Percentiles rank a stretch among this genome's conserved stretches.
These are phyloP conservation scores for Merops nubicus DNA, from an alignment of 2,113 vertebrate genomes.

Conservation along the genomic window DNA sequence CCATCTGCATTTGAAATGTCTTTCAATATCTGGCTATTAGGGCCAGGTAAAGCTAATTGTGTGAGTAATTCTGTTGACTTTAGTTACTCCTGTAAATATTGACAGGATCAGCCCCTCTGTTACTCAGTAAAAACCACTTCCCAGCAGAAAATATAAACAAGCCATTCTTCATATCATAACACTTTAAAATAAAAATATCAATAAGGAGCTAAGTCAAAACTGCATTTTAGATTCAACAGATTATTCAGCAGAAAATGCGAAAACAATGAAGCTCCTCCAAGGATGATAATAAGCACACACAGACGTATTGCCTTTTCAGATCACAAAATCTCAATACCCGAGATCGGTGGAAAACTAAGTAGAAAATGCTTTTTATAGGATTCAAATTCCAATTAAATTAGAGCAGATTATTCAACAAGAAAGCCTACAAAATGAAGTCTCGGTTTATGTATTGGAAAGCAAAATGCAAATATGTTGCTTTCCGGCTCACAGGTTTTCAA, in stretches of 20 bases:
- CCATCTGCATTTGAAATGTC: neutral
- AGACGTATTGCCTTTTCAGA: constrained; percentile 43
- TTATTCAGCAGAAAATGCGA: constrained; percentile 30
- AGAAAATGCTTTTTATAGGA: constrained; percentile 63
- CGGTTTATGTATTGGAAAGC: constrained; percentile 53
- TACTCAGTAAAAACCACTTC: constrained; percentile 8
- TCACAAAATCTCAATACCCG: constrained; percentile 54
- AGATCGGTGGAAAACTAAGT: constrained; percentile 58
- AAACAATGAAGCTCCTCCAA: constrained; percentile 40
- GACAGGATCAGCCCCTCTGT: neutral
- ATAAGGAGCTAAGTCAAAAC: constrained; percentile 33
- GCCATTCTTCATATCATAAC: constrained; percentile 6
- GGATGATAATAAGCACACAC: constrained; percentile 8
- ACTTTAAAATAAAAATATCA: constrained; percentile 59
- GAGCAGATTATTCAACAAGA: constrained; percentile 66
- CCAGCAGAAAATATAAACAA: constrained; percentile 42
- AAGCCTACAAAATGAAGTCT: constrained; percentile 58
- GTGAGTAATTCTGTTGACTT: constrained; percentile 34
- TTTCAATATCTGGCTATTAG: neutral
- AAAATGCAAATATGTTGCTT: constrained; percentile 70
- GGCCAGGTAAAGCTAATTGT: constrained; percentile 28
- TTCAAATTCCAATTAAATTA: constrained; percentile 71
- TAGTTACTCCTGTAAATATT: constrained; percentile 30
- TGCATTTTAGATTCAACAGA: constrained; percentile 37
- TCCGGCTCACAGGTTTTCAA: constrained; percentile 57